Base-by-base conservation (phyloP, 2,797 vertebrate species). In the Ibycter americanus region DNA sequence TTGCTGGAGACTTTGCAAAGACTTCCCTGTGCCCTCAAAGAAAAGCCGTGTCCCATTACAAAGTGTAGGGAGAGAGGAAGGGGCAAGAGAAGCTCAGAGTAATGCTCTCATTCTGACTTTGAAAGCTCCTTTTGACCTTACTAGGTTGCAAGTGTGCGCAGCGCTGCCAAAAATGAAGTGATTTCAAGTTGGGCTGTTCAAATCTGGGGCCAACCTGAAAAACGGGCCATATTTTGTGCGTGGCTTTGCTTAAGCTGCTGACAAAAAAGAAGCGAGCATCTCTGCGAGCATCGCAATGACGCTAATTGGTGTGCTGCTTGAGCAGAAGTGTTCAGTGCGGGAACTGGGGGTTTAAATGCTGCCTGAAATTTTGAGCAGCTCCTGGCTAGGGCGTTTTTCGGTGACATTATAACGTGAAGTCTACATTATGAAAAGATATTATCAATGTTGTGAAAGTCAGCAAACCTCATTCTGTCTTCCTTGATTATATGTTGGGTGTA, bases 281-380 rank as follows among this genome's bases (percentile, higher is more conserved):
- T 92, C 61, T 0, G 3, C 0, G 1, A 80, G 66, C 62, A 61
- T 26, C 0, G 0, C 40, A 29, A 4, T 32, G 40, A 78, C 15
- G 7, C 68, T 66, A 4, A 23, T 68, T 49, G 21, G 29, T 0
- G 2, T 6, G 52, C 74, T 40, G 59, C 21, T 59, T 31, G 22
- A 6, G 11, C 65, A 46, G 68, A 29, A 78, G 31, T 78, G 49
- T 26, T 52, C 56, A 26, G 47, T 9, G 44, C 56, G 59, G 74
- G 36, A 38, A 15, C 0, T 4, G 0, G 52, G 27, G 23, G 15
- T 26, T 90, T 87, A 85, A 95, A 80, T 1, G 6, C 31, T 26
- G 17, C 23, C 87, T 81, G 92, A 92, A 82, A 93, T 56, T 40
- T 58, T 66, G 74, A 95, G 65, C 59, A 83, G 61, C 74, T 95